Evolutionary conservation across 1,140 invertebrate species (phyloP), one percentile per base, ranked within the genome.

Genomic region (Diplogasteroides magnus): DNA sequence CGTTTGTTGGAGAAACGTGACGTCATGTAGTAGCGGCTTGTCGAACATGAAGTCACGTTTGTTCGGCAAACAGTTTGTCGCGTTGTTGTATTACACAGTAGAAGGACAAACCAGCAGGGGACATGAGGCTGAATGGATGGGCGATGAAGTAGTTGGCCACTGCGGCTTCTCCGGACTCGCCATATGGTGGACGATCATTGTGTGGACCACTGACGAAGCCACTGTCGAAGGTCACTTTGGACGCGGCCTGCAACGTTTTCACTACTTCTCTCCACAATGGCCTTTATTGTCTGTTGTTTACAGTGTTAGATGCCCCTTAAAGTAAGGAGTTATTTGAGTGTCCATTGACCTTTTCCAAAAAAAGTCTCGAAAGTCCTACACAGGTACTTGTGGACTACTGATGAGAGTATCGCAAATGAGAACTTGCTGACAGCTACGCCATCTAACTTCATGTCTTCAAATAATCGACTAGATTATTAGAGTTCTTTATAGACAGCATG

Each of bases 41-140:
- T 37, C 37, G 0, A n/a, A n/a, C n/a, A n/a, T n/a, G n/a, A n/a
- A n/a, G n/a, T n/a, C n/a, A n/a, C n/a, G n/a, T n/a, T n/a, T n/a
- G n/a, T n/a, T n/a, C n/a, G n/a, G n/a, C n/a, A n/a, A n/a, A n/a
- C n/a, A n/a, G n/a, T n/a, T n/a, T n/a, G n/a, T n/a, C n/a, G n/a
- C n/a, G n/a, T n/a, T n/a, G n/a, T n/a, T n/a, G n/a, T n/a, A n/a
- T n/a, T n/a, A n/a, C n/a, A n/a, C n/a, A n/a, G n/a, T n/a, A n/a
- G n/a, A n/a, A n/a, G n/a, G n/a, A n/a, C n/a, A n/a, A n/a, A 76
- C 75, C 48, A 66, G 70, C 75, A 67, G 73, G 73, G 19, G 57
- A 29, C 15, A 66, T 57, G 13, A 76, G 32, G 37, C 68, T 76
- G 28, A 61, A 48, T 3, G 61, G 37, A 62, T 76, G 75, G 26